Evolutionary conservation across 2,888 invertebrate genomes (phyloP).

Genomic region (Cartodere bifasciata): DNA sequence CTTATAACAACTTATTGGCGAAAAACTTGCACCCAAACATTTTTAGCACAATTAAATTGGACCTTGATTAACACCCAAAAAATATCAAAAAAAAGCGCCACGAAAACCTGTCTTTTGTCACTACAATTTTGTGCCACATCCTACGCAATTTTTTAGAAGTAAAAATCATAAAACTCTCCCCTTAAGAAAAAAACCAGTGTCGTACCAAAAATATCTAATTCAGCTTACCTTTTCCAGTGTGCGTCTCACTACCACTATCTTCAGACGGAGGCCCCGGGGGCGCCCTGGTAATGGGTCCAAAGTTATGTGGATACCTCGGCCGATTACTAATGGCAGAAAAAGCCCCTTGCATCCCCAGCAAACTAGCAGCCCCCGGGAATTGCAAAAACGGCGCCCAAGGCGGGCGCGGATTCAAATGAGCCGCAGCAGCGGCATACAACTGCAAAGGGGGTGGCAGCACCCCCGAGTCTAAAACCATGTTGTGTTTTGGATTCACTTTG

Average conservation of each 20-base stretch:
- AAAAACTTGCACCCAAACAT: too few relatives aligned
- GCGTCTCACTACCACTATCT: slow-evolving; percentile 36
- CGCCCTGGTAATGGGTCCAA: slow-evolving; percentile 28
- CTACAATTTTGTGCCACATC: too few relatives aligned
- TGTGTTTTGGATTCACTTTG: slow-evolving; percentile 22
- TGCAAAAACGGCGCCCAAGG: slow-evolving; percentile 36
- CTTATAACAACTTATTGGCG: too few relatives aligned
- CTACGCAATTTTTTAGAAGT: too few relatives aligned
- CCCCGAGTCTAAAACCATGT: slow-evolving; percentile 50
- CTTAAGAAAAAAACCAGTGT: too few relatives aligned
- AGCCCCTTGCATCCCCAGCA: slow-evolving; percentile 36
- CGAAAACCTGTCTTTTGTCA: too few relatives aligned
- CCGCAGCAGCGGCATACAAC: slow-evolving; percentile 57
- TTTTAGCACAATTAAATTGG: too few relatives aligned
- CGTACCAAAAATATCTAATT: too few relatives aligned
- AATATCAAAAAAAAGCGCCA: too few relatives aligned
- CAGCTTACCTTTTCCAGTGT: slow-evolving; percentile 34
- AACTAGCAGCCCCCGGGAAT: slow-evolving; percentile 35
- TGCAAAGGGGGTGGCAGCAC: slow-evolving; percentile 59
- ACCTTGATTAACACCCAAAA: too few relatives aligned
- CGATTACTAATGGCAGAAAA: slow-evolving; percentile 34
- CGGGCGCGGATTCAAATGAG: slow-evolving; percentile 50
- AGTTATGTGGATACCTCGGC: slow-evolving; percentile 31
- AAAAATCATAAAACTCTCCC: too few relatives aligned
- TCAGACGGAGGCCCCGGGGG: slow-evolving; percentile 35